A percentile compares a stretch with the other conserved stretches of the same genome.
Evolutionary conservation across 2,113 vertebrate genomes (phyloP).

Genomic region (Ceyx margarethae): DNA sequence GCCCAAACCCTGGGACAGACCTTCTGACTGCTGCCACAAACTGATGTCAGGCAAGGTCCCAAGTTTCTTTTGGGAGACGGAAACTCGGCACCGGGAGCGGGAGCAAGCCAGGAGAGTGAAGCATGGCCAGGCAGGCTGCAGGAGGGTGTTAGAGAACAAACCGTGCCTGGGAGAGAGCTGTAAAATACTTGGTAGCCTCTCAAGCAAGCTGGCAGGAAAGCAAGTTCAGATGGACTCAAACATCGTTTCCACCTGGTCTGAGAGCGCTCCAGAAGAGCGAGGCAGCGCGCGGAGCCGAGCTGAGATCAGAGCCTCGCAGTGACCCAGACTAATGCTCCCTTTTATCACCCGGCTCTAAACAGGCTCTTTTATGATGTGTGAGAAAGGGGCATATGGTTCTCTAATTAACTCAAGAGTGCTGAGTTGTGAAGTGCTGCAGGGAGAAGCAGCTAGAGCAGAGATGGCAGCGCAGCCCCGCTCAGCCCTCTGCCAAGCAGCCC

Average conservation of each 20-base stretch:
- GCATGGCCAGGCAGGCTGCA: background rate
- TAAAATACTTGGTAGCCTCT: conserved; percentile 20
- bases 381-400: conserved; percentile 59
- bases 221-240: background rate
- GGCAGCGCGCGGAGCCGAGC: background rate
- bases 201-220: conserved; percentile 38
- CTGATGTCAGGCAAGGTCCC: background rate
- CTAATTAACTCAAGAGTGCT: conserved; percentile 55
- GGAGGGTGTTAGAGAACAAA: conserved; percentile 16
- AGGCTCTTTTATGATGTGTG: conserved; percentile 46
- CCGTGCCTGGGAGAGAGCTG: conserved; percentile 18
- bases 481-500: background rate
- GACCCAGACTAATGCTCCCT: conserved; percentile 32
- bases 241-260: conserved; percentile 49
- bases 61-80: accelerated
- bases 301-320: background rate
- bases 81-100: background rate
- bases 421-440: conserved; percentile 43
- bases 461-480: background rate
- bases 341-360: conserved; percentile 54
- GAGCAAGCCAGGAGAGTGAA: background rate
- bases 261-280: background rate
- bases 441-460: conserved; percentile 34
- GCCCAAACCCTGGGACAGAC: background rate
- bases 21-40: background rate